Conservation (phyloP, 2,888 invertebrate species). For the Strigamia maritima region DNA sequence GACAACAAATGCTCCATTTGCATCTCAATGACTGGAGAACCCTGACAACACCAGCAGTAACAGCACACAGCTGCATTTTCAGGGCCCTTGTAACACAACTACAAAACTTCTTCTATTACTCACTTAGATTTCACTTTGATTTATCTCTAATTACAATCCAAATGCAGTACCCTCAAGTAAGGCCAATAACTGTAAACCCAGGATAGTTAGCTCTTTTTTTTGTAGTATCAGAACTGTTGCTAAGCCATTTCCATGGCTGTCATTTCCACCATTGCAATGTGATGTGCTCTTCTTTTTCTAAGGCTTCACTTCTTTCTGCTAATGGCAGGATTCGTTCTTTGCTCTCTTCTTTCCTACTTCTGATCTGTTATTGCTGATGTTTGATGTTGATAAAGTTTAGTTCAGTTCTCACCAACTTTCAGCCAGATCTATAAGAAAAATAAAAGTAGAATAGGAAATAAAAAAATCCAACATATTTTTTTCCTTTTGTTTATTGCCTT, state of each 20-base stretch:
- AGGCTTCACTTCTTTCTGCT: not conserved
- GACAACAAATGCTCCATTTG: constrained; percentile 28
- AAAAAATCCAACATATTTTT: not conserved
- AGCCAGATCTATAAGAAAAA: not conserved
- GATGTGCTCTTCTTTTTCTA: not conserved
- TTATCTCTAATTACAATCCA: constrained; percentile 26
- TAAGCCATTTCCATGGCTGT: constrained; percentile 12
- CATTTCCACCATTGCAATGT: constrained; percentile 17
- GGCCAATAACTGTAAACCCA: not conserved
- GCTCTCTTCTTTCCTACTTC: not conserved
- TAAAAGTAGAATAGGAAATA: not conserved
- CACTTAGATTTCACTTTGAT: constrained; percentile 23
- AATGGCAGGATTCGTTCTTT: constrained; percentile 32
- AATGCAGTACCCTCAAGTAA: not conserved
- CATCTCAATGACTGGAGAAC: constrained; percentile 22
- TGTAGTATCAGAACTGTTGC: not conserved
- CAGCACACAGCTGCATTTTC: too few species aligned
- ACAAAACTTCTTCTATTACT: constrained; percentile 6
- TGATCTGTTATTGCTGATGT: constrained; percentile 32
- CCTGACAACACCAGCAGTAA: not conserved
- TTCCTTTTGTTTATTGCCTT: not conserved
- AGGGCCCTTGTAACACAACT: constrained; percentile 8
- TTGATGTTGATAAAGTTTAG: constrained; percentile 25
- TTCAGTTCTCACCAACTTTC: constrained; percentile 1
- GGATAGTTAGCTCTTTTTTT: not conserved